Conservation (phyloP, 2,113 vertebrate species). For the Gobio gobio region DNA sequence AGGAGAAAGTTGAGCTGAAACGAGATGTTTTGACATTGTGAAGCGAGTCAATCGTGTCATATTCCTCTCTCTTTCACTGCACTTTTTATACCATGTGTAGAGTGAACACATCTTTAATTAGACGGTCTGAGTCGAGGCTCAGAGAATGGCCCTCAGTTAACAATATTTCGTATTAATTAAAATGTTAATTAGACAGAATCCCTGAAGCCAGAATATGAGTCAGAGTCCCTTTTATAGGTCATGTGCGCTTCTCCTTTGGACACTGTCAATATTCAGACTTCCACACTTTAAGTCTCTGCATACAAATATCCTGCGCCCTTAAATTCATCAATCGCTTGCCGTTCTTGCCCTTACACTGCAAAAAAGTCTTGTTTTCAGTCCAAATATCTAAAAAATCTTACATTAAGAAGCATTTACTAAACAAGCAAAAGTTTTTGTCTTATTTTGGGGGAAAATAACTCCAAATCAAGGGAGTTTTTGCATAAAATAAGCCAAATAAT, state of each 20-base stretch:
- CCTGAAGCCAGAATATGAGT: conserved; percentile 61
- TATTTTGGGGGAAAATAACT: too few relatives aligned
- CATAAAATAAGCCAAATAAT: too few relatives aligned
- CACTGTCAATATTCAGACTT: conserved; percentile 60
- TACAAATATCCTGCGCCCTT: not conserved
- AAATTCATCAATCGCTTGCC: not conserved
- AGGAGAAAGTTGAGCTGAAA: not conserved
- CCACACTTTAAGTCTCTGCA: conserved; percentile 51
- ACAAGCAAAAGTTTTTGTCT: too few relatives aligned
- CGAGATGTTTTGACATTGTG: conserved; percentile 12
- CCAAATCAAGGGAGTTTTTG: too few relatives aligned
- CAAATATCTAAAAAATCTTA: too few relatives aligned
- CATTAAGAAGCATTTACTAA: too few relatives aligned
- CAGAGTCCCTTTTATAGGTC: conserved; percentile 58
- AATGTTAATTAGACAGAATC: conserved; percentile 75
- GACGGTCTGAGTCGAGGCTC: conserved; percentile 67
- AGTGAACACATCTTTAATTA: conserved; percentile 67
- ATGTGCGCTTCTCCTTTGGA: conserved; percentile 61
- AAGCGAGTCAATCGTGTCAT: conserved; percentile 52
- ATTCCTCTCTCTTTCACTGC: conserved; percentile 39
- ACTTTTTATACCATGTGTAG: conserved; percentile 59
- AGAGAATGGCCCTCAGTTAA: conserved; percentile 71
- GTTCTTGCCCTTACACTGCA: not conserved
- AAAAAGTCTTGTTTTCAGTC: too few relatives aligned
- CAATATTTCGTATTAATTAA: conserved; percentile 76